Conservation (phyloP, 2,888 invertebrate species). For the Pheosia gnoma region DNA sequence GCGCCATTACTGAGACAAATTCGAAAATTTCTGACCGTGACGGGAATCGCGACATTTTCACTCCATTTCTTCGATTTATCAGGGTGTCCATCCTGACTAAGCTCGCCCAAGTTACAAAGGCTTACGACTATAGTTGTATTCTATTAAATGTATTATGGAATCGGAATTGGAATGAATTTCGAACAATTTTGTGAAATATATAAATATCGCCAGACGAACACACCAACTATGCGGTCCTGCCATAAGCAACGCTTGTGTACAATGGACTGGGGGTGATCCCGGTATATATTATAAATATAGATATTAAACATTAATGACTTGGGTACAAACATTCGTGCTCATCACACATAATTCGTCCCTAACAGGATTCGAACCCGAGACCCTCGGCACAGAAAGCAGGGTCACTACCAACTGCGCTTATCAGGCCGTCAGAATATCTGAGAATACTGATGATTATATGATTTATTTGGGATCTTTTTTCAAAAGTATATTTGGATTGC, state of each 20-base stretch:
- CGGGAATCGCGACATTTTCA: conserved; percentile 25
- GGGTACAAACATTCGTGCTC: too few species aligned
- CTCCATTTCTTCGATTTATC: conserved; percentile 41
- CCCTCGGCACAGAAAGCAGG: too few species aligned
- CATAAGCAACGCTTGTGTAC: too few species aligned
- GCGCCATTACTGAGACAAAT: conserved; percentile 28
- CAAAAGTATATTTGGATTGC: neutral
- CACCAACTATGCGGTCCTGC: too few species aligned
- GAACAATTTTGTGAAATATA: neutral
- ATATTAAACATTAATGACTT: too few species aligned
- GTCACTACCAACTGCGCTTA: too few species aligned
- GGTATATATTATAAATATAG: too few species aligned
- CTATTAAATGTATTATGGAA: neutral
- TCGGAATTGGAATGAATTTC: neutral
- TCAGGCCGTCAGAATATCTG: too few species aligned
- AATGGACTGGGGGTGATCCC: too few species aligned
- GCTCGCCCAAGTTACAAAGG: conserved; percentile 19
- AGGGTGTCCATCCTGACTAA: conserved; percentile 17
- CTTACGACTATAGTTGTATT: neutral
- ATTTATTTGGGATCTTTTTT: neutral
- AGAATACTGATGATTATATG: neutral
- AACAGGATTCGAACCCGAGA: too few species aligned
- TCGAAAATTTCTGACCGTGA: conserved; percentile 24
- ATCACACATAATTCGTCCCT: too few species aligned
- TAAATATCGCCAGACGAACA: neutral